Percentiles rank a stretch among this genome's conserved stretches.
Evolutionary conservation across 1,140 invertebrate species (phyloP).

Genomic region (Leguminivora glycinivorella): DNA sequence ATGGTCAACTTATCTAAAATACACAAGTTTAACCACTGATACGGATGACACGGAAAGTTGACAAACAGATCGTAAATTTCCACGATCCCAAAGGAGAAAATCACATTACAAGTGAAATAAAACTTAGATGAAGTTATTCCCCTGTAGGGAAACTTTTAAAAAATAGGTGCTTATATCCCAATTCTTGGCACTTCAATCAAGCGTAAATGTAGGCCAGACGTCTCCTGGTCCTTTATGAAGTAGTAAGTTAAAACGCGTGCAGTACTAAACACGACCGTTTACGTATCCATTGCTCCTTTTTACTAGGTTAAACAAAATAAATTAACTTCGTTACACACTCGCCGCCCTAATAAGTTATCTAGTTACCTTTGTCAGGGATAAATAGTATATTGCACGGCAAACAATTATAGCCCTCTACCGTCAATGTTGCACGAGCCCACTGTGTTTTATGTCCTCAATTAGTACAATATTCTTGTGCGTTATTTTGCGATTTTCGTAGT

Average conservation of each 20-base stretch:
- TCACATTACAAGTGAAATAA: conserved; percentile 39
- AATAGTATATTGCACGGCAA: conserved; percentile 36
- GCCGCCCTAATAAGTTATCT: conserved; percentile 43
- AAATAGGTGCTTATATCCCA: background rate
- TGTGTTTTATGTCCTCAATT: conserved; percentile 43
- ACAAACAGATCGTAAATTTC: conserved; percentile 30
- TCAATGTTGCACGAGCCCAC: conserved; percentile 37
- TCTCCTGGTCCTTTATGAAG: background rate
- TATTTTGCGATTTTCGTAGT: background rate
- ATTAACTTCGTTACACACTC: conserved; percentile 35
- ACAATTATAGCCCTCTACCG: conserved; percentile 36
- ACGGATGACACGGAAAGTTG: conserved; percentile 15
- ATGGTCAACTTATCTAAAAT: conserved; percentile 6
- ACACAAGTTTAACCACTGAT: background rate
- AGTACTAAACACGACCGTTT: conserved; percentile 11
- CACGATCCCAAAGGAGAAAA: conserved; percentile 30
- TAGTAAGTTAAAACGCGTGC: background rate
- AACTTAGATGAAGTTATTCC: conserved; percentile 41
- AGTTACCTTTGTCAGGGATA: conserved; percentile 43
- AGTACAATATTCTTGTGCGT: background rate
- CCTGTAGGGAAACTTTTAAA: conserved; percentile 33
- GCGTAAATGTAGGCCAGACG: background rate
- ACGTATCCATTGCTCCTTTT: conserved; percentile 25
- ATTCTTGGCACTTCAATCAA: background rate
- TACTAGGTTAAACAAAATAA: conserved; percentile 38